These are phyloP conservation scores for Graphium colonna DNA, from an alignment of 2,888 invertebrate genomes.

Conservation along the genomic window DNA sequence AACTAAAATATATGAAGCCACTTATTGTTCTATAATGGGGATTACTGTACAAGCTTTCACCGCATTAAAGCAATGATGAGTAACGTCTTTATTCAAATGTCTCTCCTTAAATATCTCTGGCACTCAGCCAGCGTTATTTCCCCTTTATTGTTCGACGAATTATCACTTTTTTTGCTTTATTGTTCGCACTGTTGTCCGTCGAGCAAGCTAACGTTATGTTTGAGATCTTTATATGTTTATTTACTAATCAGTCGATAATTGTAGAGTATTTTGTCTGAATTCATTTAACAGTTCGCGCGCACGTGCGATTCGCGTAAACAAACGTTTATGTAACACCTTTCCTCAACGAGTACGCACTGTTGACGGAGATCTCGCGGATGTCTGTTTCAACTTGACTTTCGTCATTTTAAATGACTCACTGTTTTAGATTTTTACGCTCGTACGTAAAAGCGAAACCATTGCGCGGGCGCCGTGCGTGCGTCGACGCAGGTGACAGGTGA, in stretches of 20 bases:
- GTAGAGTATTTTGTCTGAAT: constrained; percentile 14
- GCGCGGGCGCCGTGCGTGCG: constrained; percentile 30
- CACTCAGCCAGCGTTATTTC: constrained; percentile 39
- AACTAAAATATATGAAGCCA: too few relatives aligned
- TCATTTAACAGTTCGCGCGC: constrained; percentile 1
- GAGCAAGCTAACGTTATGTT: not conserved
- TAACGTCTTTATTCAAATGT: constrained; percentile 38
- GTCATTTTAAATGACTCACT: constrained; percentile 77
- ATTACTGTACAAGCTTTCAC: constrained; percentile 22
- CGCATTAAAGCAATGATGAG: constrained; percentile 30
- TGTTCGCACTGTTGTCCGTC: constrained; percentile 18
- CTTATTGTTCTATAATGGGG: not conserved
- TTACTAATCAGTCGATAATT: constrained; percentile 29
- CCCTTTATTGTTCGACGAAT: constrained; percentile 35
- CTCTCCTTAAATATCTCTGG: constrained; percentile 35
- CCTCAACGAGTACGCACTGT: constrained; percentile 44
- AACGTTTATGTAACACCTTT: constrained; percentile 51
- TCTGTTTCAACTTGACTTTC: constrained; percentile 75
- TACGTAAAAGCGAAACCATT: constrained; percentile 24
- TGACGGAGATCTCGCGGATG: constrained; percentile 50
- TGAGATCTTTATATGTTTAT: constrained; percentile 46
- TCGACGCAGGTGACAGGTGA: constrained; percentile 58
- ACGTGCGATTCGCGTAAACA: constrained; percentile 29
- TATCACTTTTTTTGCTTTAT: constrained; percentile 28
- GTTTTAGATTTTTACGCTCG: constrained; percentile 19